Evolutionary conservation across 2,888 invertebrate genomes (phyloP).

Genomic region (Coelogynopora nodosa): DNA sequence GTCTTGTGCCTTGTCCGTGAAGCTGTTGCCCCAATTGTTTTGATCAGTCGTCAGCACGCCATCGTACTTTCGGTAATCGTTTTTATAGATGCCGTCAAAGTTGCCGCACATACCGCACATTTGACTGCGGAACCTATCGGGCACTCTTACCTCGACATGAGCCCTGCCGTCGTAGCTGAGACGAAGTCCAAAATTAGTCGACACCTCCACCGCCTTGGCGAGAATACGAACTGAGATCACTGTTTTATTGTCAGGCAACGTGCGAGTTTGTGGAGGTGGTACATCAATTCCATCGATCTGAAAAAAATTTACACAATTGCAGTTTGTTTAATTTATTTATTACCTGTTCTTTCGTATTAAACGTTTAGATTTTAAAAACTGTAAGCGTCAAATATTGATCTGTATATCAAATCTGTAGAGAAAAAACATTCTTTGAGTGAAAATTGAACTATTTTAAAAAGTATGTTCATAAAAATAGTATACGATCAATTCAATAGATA

Average conservation of each 20-base stretch:
- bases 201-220: neutral
- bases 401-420: too few relatives aligned
- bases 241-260: neutral
- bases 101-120: constrained; percentile 42
- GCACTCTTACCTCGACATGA: neutral
- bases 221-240: neutral
- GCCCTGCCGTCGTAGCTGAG: neutral
- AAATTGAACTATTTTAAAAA: too few relatives aligned
- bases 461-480: too few relatives aligned
- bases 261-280: constrained; percentile 5
- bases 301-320: too few relatives aligned
- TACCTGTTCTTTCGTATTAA: too few relatives aligned
- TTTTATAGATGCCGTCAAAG: neutral
- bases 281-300: constrained; percentile 32
- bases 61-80: neutral
- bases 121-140: neutral
- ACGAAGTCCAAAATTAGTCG: constrained; percentile 26
- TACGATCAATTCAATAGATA: too few relatives aligned
- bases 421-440: too few relatives aligned
- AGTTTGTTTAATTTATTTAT: too few relatives aligned
- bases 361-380: too few relatives aligned
- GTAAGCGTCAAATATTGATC: too few relatives aligned
- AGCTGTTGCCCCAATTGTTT: constrained; percentile 33
- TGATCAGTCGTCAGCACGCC: neutral
- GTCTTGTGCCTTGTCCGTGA: neutral